Evolutionary conservation across 2,888 invertebrate species (phyloP).

Genomic region (Caenorhabditis sp.): DNA sequence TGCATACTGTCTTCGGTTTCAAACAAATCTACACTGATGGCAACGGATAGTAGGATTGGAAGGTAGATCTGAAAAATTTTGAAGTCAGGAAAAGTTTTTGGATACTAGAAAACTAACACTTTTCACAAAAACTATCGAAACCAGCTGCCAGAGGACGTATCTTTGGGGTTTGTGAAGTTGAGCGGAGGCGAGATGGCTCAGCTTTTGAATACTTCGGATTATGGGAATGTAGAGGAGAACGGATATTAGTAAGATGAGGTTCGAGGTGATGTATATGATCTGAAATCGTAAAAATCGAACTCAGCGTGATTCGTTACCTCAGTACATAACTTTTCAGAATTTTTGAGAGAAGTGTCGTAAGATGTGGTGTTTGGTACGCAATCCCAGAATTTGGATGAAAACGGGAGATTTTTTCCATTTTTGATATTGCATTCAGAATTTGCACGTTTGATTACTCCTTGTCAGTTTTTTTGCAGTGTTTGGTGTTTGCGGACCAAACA

Average conservation of each 20-base stretch:
- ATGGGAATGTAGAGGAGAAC: neutral
- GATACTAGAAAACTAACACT: neutral
- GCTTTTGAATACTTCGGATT: neutral
- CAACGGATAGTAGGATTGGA: neutral
- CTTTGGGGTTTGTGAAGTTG: slow-evolving; percentile 8
- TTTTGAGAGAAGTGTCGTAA: no score
- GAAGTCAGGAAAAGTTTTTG: neutral
- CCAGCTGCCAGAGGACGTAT: neutral
- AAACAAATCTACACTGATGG: neutral
- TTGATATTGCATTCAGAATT: no score
- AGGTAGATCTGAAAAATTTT: neutral
- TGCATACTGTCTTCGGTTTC: neutral
- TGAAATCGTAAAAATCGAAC: neutral
- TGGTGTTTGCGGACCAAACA: no score
- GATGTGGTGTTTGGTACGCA: no score
- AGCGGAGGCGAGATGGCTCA: neutral
- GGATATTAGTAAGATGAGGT: neutral
- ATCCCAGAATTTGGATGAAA: no score
- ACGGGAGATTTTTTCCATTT: no score
- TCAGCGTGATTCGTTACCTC: no score
- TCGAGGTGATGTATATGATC: neutral
- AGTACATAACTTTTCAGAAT: no score
- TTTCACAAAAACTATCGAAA: neutral
- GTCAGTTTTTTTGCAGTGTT: no score
- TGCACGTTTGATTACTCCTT: no score